Evolutionary conservation across 2,888 invertebrate genomes (phyloP), one percentile per base, ranked within the genome.

Genomic region (Sinodicranocentrus sp.): DNA sequence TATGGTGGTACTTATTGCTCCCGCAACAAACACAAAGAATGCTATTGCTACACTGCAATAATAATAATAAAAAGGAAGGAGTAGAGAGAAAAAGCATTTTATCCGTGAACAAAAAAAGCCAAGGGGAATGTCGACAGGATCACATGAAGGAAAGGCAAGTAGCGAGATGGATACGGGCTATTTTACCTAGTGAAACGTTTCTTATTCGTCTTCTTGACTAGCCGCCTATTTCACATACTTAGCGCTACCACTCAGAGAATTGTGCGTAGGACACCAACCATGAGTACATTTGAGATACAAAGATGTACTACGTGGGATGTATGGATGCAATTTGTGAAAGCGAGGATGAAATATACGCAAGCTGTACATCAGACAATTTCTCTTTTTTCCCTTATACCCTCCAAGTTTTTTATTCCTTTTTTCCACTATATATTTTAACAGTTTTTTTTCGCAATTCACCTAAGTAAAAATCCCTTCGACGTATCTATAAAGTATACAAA

Each of bases 241-340:
- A 44, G 26, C 73, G 25, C 17, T 57, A 8, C 57, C 17, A 19
- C 6, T 25, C 39, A 44, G 25, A 28, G 48, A n/a, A 28, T 52
- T 72, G 72, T 59, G 59, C 72, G 57, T 72, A 15, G 26, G n/a
- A n/a, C 54, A 17, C 19, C 19, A 21, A 39, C 39, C 1, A 57
- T 15, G 19, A 1, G 43, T 44, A 33, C 2, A 65, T 33, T 65
- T 65, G 8, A 39, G 44, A 17, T 68, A 68, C 25, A 25, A 68
- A 52, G 52, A 70, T 3, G 3, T 33, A 33, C 33, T 33, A 10
- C 52, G 52, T 63, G 57, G 71, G 57, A 67, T 65, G 80, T 44
- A 43, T 39, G 75, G 54, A 76, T 77, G 82, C 83, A 83, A 83
- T 83, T 83, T 83, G 83, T 77, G 83, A 77, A 83, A 83, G 72